Percentiles rank a stretch among this genome's conserved stretches.
These are phyloP conservation scores for Papilio polytes DNA, from an alignment of 1,140 invertebrate genomes.

Conservation along the genomic window DNA sequence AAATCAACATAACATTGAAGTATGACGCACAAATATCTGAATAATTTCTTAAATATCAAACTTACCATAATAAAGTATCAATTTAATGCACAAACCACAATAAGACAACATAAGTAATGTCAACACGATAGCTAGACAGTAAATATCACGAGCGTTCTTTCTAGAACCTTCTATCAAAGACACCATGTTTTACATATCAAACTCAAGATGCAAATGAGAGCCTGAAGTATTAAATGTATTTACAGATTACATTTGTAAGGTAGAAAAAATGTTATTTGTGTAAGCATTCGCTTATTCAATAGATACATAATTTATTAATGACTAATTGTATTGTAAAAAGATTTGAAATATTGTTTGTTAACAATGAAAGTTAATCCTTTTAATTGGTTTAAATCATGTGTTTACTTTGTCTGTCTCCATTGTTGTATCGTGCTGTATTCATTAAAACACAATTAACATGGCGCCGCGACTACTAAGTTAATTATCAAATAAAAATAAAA, in stretches of 20 bases:
- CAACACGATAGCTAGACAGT: conserved; percentile 42
- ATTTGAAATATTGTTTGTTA: neutral
- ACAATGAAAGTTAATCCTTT: conserved; percentile 15
- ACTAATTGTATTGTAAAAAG: conserved; percentile 27
- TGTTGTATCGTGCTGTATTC: neutral
- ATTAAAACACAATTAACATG: neutral
- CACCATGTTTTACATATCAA: conserved; percentile 8
- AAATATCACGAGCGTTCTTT: conserved; percentile 46
- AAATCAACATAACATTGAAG: no score
- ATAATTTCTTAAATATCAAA: no score
- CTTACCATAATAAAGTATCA: conserved; percentile 62
- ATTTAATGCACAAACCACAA: conserved; percentile 51
- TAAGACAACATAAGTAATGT: conserved; percentile 54
- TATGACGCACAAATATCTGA: no score
- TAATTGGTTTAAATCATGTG: neutral
- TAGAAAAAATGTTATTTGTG: neutral
- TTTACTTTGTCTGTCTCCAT: neutral
- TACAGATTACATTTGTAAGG: neutral
- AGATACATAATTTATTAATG: conserved; percentile 24
- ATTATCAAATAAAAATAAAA: no score
- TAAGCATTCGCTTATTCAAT: neutral
- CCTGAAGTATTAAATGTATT: neutral
- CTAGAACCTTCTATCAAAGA: neutral
- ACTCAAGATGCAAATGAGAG: neutral
- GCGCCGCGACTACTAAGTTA: neutral